Conservation (phyloP, 2,113 vertebrate species). For the Laticauda laticaudata region DNA sequence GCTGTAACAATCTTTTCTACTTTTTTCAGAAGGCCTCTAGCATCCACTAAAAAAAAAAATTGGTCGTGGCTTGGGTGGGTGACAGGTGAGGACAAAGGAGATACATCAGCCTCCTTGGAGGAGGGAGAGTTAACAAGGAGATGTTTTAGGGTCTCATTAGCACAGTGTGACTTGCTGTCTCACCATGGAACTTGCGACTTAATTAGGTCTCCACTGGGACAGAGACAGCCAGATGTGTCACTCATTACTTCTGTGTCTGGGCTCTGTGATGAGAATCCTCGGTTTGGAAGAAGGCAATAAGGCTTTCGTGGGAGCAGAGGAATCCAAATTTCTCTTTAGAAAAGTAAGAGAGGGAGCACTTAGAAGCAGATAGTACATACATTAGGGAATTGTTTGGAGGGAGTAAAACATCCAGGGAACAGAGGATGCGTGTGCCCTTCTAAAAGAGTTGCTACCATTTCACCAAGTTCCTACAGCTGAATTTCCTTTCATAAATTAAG, state of each 20-base stretch:
- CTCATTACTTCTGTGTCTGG: conserved; percentile 15
- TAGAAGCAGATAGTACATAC: no score
- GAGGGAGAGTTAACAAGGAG: conserved; percentile 17
- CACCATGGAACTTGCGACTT: conserved; percentile 25
- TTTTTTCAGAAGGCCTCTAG: not conserved
- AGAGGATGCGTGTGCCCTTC: no score
- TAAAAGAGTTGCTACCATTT: not conserved
- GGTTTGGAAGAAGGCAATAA: not conserved
- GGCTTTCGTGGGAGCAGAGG: not conserved
- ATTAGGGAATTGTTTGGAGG: not conserved
- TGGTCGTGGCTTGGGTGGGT: not conserved
- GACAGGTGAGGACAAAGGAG: conserved; percentile 13
- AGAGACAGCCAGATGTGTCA: conserved; percentile 23
- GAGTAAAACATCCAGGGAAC: not conserved
- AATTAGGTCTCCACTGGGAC: conserved; percentile 32
- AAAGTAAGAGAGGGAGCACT: not conserved
- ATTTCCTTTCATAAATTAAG: not conserved
- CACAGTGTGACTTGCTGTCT: conserved; percentile 32
- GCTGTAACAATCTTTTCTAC: not conserved
- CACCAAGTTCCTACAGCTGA: not conserved
- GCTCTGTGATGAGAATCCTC: conserved; percentile 2
- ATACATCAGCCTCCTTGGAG: not conserved
- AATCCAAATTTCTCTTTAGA: not conserved
- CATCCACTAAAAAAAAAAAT: not conserved
- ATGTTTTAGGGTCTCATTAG: conserved; percentile 38